Evolutionary conservation across 2,797 vertebrate genomes (phyloP), one percentile per base, ranked within the genome.

Genomic region (Xenentodon cancila): DNA sequence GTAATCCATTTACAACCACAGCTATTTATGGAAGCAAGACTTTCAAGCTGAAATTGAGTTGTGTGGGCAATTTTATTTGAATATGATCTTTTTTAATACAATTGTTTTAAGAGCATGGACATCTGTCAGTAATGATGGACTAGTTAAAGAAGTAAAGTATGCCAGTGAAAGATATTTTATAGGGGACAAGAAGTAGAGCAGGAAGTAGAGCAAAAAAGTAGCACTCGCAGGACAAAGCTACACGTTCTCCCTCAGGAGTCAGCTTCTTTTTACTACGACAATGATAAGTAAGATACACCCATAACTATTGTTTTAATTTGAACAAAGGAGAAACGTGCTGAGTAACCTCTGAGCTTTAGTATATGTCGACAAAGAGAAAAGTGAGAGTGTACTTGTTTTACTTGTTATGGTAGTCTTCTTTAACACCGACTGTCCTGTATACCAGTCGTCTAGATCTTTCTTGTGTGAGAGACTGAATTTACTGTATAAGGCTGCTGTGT

Each of bases 171-270:
- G 21, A 65, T 61, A 76, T 85, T 55, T 84, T 85, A 69, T 54
- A 75, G 78, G 73, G 70, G 71, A 72, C 84, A 87, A 82, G 80
- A 93, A 93, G 75, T 93, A 71, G 91, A 92, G 90, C 92, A 92
- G 71, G 77, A 93, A 93, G 85, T 93, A 71, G 90, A 90, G 80
- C 92, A 89, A 68, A 73, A 82, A 91, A 92, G 86, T 89, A 86
- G 86, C 82, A 82, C 88, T 88, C 57, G 11, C 65, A 79, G 60
- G 71, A 74, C 67, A 78, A 81, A 84, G 75, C 87, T 58, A 73
- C 81, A 86, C 44, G 74, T 58, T 75, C 70, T 74, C 68, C 62
- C 73, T n/a, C 47, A 42, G 74, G 84, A 78, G 60, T 46, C 50
- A 63, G 62, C 53, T 82, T 52, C 60, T 53, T 61, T 64, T 22